A percentile compares a stretch with the other conserved stretches of the same genome.
Conservation (phyloP, 2,888 invertebrate species). For the Caenorhabditis doughertyi region DNA sequence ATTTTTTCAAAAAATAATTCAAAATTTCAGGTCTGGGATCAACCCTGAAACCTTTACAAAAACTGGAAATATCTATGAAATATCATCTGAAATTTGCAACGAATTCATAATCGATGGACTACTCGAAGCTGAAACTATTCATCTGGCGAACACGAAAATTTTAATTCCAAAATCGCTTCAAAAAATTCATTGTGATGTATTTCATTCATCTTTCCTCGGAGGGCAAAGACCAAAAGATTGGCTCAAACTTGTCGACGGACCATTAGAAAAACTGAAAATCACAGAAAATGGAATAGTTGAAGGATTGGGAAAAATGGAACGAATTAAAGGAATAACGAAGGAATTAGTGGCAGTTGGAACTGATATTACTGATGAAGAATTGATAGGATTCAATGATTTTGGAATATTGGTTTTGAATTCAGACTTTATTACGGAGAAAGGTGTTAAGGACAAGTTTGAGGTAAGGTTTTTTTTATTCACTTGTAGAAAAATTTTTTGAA, state of each 20-base stretch:
- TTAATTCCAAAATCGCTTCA: neutral
- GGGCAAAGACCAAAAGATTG: neutral
- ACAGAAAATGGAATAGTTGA: neutral
- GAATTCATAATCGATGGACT: neutral
- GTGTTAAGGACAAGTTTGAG: neutral
- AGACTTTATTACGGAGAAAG: neutral
- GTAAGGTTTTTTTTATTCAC: neutral
- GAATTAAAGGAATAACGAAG: neutral
- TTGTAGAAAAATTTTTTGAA: no score
- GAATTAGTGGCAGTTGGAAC: neutral
- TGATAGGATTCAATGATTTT: neutral
- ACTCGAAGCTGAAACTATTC: neutral
- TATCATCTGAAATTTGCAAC: neutral
- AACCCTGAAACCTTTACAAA: neutral
- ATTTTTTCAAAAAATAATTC: no score
- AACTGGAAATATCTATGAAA: neutral
- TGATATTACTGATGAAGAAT: neutral
- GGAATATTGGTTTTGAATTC: conserved; percentile 2
- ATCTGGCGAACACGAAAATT: neutral
- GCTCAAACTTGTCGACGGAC: neutral
- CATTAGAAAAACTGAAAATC: neutral
- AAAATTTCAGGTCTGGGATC: neutral
- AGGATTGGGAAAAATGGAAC: neutral
- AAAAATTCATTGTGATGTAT: neutral
- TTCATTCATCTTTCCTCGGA: neutral